Evolutionary conservation across 2,113 vertebrate species (phyloP).

Genomic region (Onychostruthus taczanowskii): DNA sequence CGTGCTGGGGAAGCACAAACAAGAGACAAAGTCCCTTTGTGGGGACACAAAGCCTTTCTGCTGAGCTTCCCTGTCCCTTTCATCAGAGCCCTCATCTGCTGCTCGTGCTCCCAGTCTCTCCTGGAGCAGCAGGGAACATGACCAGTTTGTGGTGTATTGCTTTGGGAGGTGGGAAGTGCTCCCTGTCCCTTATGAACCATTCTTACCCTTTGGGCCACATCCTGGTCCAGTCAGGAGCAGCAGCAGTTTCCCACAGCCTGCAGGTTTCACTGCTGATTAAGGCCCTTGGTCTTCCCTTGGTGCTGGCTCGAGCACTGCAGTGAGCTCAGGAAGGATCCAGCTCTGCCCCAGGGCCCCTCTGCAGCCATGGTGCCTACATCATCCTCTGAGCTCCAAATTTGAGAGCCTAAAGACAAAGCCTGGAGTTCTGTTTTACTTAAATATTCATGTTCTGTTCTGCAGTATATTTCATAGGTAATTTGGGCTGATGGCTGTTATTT

Average conservation of each 20-base stretch:
- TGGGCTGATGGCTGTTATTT: not conserved
- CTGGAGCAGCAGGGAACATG: not conserved
- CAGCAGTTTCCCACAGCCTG: fast-evolving
- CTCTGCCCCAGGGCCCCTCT: not conserved
- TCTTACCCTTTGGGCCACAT: not conserved
- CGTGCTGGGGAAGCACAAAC: not conserved
- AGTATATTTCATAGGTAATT: not conserved
- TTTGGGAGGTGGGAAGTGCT: not conserved
- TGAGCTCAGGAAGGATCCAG: not conserved
- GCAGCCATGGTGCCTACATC: fast-evolving
- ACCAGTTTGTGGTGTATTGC: not conserved
- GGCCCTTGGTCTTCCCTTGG: not conserved
- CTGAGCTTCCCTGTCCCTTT: not conserved
- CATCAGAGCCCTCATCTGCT: not conserved
- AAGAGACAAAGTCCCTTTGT: conserved; percentile 16
- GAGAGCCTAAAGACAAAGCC: not conserved
- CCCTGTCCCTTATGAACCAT: fast-evolving
- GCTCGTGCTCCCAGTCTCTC: not conserved
- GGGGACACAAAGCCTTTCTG: conserved; percentile 35
- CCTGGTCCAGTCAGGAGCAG: not conserved
- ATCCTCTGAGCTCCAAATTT: not conserved
- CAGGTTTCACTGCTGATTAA: not conserved
- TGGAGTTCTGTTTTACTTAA: not conserved
- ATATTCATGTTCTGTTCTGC: not conserved
- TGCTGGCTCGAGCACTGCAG: fast-evolving